Base-by-base conservation (phyloP, 2,888 invertebrate species). In the Mythimna loreyi region DNA sequence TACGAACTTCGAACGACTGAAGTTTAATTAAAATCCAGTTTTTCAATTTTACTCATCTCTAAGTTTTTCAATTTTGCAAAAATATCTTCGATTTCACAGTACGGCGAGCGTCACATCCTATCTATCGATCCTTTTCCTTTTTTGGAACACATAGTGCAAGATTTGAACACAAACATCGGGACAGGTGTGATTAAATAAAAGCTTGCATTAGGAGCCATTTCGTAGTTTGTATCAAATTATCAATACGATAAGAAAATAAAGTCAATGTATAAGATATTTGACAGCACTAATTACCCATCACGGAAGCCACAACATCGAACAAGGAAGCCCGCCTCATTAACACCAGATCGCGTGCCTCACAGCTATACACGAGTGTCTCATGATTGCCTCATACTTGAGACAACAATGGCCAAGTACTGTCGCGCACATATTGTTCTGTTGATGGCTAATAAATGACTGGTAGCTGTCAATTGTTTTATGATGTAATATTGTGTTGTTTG, bases 321-420 rank as follows among this genome's bases (percentile, higher is more conserved):
- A 68, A 53, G 58, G 76, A 68, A 75, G 8, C 8, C 2, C 13
- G 36, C n/a, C 57, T 33, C 58, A 58, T 72, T 68, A 53, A 47
- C 58, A 68, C 30, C 7, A 25, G 69, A 75, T 75, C 69, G 72
- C 72, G 72, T 72, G 72, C 43, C 43, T 56, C 49, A 28, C 28
- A 74, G 55, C 36, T 9, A 23, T 25, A 52, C 43, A 19, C n/a
- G 16, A 57, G 57, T 40, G 25, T 47, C 47, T 52, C 47, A 43
- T 68, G 58, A 75, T 75, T 68, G 53, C 40, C 47, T 58, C 30
- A 55, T 53, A 33, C 53, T 67, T 33, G 16, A 58, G 68, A 58
- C 47, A 40, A 67, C 47, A 75, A 67, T 67, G 19, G 30, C 3
- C 3, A 11, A 43, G 11, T 55, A 36, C 36, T 25, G 45, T 67